Base-by-base conservation (phyloP, 1,140 invertebrate species). In the Aphidius ervi region DNA sequence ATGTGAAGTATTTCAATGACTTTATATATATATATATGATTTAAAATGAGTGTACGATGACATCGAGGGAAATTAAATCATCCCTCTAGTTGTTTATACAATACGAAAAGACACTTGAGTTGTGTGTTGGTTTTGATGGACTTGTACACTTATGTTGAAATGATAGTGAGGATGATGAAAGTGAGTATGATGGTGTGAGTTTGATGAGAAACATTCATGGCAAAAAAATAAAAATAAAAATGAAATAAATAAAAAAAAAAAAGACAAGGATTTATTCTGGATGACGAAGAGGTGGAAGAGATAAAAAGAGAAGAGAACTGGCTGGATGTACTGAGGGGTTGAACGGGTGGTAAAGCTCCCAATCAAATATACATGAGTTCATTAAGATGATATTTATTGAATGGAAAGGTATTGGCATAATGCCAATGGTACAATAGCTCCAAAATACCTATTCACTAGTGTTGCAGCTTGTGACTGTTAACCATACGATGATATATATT, bases 361-460 rank as follows among this genome's bases (percentile, higher is more conserved):
- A 71, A 71, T 71, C 70, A 71, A 71, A 71, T 71, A 71, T 71
- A 71, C 70, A 71, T 71, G 70, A 71, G 70, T 71, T 71, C 70
- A 71, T 71, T 71, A 71, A 70, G 70, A 71, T 70, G 70, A 71
- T 71, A 71, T 71, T 71, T 71, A 71, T 71, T 67, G 70, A 71
- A 71, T 70, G 64, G 66, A 67, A 31, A 66, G 70, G 68, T 71
- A 70, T 70, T 70, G 70, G 70, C 68, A 67, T 68, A 70, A 67
- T 67, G 68, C 68, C 68, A 67, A 60, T 58, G 56, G 63, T 63
- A 71, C 70, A 71, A 71, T 69, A 71, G 70, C 63, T 56, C 68
- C 67, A 67, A 70, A 71, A 71, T 65, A 67, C 67, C 67, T 66
- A 68, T 71, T 70, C 63, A 68, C 62, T 56, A 55, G 56, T 56